Evolutionary conservation across 2,113 vertebrate species (phyloP).

Genomic region (Charadrius vociferus): DNA sequence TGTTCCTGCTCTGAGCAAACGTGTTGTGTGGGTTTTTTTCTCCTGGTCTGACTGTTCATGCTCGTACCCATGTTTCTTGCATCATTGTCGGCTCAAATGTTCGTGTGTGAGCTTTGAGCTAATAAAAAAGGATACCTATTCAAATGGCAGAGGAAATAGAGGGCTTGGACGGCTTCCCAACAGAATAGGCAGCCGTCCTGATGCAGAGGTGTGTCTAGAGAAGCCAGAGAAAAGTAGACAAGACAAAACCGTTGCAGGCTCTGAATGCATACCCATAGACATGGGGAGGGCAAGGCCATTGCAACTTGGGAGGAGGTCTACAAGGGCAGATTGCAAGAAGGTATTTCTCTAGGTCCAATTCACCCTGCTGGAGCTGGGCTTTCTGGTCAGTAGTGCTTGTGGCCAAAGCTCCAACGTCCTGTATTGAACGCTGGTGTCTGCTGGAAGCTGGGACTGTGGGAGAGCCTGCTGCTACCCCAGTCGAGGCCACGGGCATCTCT

Average conservation of each 20-base stretch:
- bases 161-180: background rate
- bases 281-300: background rate
- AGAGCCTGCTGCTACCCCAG: background rate
- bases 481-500: background rate
- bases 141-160: background rate
- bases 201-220: background rate
- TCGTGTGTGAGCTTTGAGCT: background rate
- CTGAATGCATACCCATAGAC: background rate
- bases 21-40: fast-evolving
- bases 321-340: background rate
- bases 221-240: background rate
- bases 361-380: background rate
- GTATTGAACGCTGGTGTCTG: fast-evolving
- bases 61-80: fast-evolving
- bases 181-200: background rate
- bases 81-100: fast-evolving
- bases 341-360: background rate
- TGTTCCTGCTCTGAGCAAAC: background rate
- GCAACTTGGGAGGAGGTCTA: background rate
- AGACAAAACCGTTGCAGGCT: background rate
- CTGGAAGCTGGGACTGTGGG: background rate
- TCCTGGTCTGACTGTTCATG: background rate
- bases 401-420: background rate
- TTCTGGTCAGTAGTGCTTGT: background rate
- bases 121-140: background rate